Evolutionary conservation across 2,113 vertebrate species (phyloP).

Genomic region (Ramphastos sulfuratus): DNA sequence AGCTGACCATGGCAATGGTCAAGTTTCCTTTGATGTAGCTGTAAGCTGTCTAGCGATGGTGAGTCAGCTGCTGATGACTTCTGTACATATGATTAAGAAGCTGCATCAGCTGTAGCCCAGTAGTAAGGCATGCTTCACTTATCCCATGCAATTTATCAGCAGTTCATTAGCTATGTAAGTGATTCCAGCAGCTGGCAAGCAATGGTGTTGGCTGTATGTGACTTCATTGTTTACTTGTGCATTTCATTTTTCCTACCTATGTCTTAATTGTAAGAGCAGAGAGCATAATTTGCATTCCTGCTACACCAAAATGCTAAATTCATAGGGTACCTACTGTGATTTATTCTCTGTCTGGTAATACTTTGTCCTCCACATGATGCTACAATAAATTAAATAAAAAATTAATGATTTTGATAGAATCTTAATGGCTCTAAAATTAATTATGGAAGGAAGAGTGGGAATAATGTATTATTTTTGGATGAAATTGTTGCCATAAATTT

Average conservation of each 20-base stretch:
- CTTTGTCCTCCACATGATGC: background rate
- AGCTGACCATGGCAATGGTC: no score
- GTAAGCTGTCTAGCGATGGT: background rate
- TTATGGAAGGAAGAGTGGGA: background rate
- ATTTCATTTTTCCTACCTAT: background rate
- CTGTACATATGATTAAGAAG: background rate
- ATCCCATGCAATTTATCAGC: background rate
- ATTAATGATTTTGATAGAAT: background rate
- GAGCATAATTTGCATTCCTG: background rate
- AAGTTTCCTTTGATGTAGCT: background rate
- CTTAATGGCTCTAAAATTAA: background rate
- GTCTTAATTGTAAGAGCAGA: background rate
- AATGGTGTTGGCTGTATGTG: background rate
- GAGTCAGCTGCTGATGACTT: background rate
- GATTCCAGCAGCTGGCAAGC: background rate
- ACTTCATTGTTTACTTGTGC: background rate
- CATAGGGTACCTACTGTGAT: background rate
- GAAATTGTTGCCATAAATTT: background rate
- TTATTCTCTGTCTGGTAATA: background rate
- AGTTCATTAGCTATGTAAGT: background rate
- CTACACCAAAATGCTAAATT: background rate
- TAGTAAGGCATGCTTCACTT: background rate
- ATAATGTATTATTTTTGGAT: background rate
- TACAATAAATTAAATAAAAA: conserved; percentile 8
- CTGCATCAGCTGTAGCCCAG: background rate